These are phyloP conservation scores for Liolophura sinensis DNA, from an alignment of 1,140 invertebrate genomes.

Conservation along the genomic window DNA sequence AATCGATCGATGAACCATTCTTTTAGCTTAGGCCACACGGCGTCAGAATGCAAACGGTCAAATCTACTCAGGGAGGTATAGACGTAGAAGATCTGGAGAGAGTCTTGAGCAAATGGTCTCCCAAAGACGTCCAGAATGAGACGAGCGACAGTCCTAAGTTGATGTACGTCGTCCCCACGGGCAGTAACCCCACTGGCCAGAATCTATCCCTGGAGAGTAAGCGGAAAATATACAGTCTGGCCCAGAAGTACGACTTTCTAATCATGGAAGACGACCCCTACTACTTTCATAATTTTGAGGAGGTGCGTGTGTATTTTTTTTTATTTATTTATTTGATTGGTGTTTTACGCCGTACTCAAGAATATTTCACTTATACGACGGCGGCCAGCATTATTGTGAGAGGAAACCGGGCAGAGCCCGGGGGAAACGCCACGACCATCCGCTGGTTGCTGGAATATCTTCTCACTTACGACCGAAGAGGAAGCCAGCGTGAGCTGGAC, in stretches of 20 bases:
- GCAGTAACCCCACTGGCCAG: conserved; percentile 71
- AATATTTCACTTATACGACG: too few species aligned
- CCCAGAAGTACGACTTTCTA: conserved; percentile 74
- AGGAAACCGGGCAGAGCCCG: too few species aligned
- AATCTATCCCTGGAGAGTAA: conserved; percentile 68
- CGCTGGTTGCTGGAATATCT: too few species aligned
- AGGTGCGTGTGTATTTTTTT: conserved; percentile 23
- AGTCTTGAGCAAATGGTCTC: conserved; percentile 28
- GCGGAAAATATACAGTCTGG: conserved; percentile 71
- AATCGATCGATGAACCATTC: too few species aligned
- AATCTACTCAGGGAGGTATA: conserved; percentile 10
- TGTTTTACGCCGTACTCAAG: too few species aligned
- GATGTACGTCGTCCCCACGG: conserved; percentile 66
- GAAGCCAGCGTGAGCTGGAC: too few species aligned
- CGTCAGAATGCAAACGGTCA: too few species aligned
- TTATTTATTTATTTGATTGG: too few species aligned
- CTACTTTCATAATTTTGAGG: conserved; percentile 72
- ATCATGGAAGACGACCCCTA: conserved; percentile 82
- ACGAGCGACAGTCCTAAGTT: conserved; percentile 52
- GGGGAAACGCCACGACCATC: too few species aligned
- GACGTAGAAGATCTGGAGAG: conserved; percentile 11
- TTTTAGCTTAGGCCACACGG: too few species aligned
- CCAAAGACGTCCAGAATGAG: conserved; percentile 21
- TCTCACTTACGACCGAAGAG: too few species aligned
- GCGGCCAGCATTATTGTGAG: too few species aligned